phyloP scores from a whole-genome alignment of 2,797 vertebrate species.

The Sebastes diaconus region DNA sequence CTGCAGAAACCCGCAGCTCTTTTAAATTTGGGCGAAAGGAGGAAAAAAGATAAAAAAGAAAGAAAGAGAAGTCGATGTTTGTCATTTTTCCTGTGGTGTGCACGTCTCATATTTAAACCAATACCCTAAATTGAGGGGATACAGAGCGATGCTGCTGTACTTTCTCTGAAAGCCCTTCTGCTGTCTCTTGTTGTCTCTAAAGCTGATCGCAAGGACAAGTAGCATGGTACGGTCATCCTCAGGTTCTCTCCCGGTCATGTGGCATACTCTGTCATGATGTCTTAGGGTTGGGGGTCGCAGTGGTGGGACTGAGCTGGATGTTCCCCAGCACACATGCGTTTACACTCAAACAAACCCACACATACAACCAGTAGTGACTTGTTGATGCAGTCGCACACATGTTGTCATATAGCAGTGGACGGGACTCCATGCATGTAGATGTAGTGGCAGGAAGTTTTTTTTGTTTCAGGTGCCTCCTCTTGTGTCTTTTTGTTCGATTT shows the following conservation, averaged over 20 bases:
- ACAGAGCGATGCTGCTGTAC: constrained; percentile 88
- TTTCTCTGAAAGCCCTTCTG: constrained; percentile 99
- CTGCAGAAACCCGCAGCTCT: constrained; percentile 99
- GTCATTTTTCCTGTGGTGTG: constrained; percentile 85
- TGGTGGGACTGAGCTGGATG: constrained; percentile 87
- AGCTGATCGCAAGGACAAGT: constrained; percentile 99
- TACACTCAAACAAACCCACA: constrained; percentile 59
- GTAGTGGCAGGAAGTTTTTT: constrained; percentile 10
- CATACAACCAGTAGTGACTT: constrained; percentile 32
- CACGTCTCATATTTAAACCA: constrained; percentile 81
- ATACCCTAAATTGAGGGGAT: constrained; percentile 79
- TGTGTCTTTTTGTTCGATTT: constrained; percentile 54
- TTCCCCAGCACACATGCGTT: constrained; percentile 74
- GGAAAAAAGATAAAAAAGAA: constrained; percentile 83
- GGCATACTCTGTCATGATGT: constrained; percentile 87
- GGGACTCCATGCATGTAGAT: constrained; percentile 16
- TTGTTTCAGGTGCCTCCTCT: constrained; percentile 34
- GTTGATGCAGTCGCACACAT: constrained; percentile 21
- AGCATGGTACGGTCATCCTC: constrained; percentile 97
- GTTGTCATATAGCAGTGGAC: constrained; percentile 11
- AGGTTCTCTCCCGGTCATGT: constrained; percentile 87
- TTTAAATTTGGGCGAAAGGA: constrained; percentile 90
- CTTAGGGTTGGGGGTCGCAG: constrained; percentile 86
- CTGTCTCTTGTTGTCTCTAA: constrained; percentile 99
- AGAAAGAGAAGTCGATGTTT: constrained; percentile 88